These are phyloP conservation scores for Bagarius yarrelli DNA, from an alignment of 2,113 vertebrate genomes.

Conservation along the genomic window DNA sequence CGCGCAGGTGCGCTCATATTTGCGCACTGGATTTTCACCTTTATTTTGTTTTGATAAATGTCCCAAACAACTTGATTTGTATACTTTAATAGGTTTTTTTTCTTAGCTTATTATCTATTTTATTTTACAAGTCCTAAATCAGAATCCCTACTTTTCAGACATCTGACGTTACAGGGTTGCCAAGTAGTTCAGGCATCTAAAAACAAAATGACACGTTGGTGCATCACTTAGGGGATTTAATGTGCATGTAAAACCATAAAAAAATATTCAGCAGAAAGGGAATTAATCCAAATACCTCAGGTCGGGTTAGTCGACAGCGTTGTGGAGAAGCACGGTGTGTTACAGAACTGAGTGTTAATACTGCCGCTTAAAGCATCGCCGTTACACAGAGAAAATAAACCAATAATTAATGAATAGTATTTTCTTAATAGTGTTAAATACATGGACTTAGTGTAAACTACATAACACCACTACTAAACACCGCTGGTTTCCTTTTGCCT, in stretches of 20 bases:
- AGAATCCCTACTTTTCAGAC: neutral
- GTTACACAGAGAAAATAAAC: neutral
- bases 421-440: neutral
- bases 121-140: no score
- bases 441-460: neutral
- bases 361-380: neutral
- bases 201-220: neutral
- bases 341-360: constrained; percentile 8
- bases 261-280: neutral
- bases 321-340: constrained; percentile 19
- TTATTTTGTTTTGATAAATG: no score
- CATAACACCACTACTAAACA: neutral
- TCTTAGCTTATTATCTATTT: neutral
- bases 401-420: neutral
- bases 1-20: neutral
- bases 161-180: neutral
- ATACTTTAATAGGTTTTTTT: no score
- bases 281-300: neutral
- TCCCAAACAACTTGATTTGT: neutral
- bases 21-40: neutral
- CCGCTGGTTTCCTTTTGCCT: neutral
- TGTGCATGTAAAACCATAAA: neutral
- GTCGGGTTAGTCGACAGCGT: constrained; percentile 1
- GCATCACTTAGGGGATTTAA: neutral
- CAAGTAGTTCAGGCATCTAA: neutral